These are phyloP conservation scores for Anabacerthia variegaticeps DNA, from an alignment of 2,797 vertebrate species.

Conservation along the genomic window DNA sequence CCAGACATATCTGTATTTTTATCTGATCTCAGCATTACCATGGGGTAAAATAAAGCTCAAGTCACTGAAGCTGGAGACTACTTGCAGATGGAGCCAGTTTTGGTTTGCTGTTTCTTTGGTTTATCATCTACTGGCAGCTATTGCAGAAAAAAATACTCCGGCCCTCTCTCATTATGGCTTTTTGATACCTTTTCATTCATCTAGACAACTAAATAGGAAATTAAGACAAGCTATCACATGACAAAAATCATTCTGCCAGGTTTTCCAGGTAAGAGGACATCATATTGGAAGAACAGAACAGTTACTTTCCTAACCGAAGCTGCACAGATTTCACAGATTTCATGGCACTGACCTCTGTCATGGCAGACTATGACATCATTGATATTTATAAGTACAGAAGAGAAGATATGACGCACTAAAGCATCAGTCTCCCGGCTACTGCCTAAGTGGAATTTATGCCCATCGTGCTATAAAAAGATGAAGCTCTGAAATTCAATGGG, in stretches of 20 bases:
- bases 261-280: background rate
- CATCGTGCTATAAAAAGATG: background rate
- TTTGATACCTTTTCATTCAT: background rate
- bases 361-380: background rate
- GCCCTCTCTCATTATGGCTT: background rate
- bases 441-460: background rate
- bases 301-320: background rate
- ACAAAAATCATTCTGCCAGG: background rate
- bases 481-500: conserved; percentile 7
- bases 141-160: background rate
- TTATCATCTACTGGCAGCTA: background rate
- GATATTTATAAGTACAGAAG: background rate
- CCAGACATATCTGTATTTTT: background rate
- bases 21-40: background rate
- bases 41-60: background rate
- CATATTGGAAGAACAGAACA: background rate
- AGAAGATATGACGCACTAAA: conserved; percentile 15
- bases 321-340: background rate
- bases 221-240: background rate
- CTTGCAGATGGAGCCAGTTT: background rate
- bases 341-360: background rate
- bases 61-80: background rate
- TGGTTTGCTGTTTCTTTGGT: background rate
- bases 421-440: background rate
- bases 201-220: background rate